Percentiles rank a stretch among this genome's conserved stretches.
Conservation (phyloP, 2,888 invertebrate genomes). For the Dascillus cervinus region DNA sequence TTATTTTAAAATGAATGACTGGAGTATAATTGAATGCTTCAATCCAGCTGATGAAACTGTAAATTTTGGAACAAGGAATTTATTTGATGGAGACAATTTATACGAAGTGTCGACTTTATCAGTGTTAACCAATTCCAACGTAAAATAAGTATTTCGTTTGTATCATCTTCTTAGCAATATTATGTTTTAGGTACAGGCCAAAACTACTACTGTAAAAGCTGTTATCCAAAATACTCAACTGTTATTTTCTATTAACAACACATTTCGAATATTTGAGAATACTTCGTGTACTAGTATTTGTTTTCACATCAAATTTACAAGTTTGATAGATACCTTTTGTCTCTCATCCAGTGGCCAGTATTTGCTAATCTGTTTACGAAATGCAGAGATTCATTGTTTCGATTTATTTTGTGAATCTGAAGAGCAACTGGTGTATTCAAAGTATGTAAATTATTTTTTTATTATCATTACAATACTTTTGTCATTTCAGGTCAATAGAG, state of each 20-base stretch:
- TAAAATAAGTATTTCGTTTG: too few relatives aligned
- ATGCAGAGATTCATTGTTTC: constrained; percentile 18
- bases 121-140: constrained; percentile 24
- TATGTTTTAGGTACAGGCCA: too few relatives aligned
- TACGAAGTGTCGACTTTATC: constrained; percentile 47
- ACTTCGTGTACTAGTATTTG: constrained; percentile 13
- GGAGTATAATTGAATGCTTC: constrained; percentile 40
- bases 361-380: constrained; percentile 17
- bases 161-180: too few relatives aligned
- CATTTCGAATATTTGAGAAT: constrained; percentile 17
- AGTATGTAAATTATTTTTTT: too few relatives aligned
- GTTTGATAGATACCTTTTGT: constrained; percentile 16
- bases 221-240: too few relatives aligned
- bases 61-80: constrained; percentile 45
- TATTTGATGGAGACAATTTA: constrained; percentile 40
- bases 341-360: constrained; percentile 16
- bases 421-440: constrained; percentile 10
- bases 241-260: constrained; percentile 16
- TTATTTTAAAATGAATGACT: constrained; percentile 31
- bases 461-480: too few relatives aligned
- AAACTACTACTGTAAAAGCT: constrained; percentile 11
- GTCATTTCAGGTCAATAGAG: too few relatives aligned
- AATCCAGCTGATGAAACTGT: constrained; percentile 46
- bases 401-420: too few relatives aligned
- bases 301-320: constrained; percentile 13